Percentiles rank a stretch among this genome's conserved stretches.
Conservation (phyloP, 2,888 invertebrate genomes). For the Drosophila atroscutellata region DNA sequence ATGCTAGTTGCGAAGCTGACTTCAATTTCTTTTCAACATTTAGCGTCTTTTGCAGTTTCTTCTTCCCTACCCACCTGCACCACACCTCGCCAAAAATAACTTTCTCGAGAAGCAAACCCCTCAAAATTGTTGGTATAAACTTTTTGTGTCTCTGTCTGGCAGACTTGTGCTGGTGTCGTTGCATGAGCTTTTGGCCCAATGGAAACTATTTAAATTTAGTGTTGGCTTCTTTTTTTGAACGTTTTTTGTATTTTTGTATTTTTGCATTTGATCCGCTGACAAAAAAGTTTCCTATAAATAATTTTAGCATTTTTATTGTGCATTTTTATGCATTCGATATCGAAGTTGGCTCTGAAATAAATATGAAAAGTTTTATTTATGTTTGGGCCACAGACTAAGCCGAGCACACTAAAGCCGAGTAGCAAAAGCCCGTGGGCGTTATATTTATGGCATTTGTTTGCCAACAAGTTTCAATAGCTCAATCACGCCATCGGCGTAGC, state of each 20-base stretch:
- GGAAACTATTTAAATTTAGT: slow-evolving; percentile 76
- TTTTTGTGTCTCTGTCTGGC: slow-evolving; percentile 26
- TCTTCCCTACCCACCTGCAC: slow-evolving; percentile 34
- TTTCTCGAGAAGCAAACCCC: slow-evolving; percentile 20
- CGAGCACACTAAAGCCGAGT: slow-evolving; percentile 4
- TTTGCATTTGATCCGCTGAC: slow-evolving; percentile 48
- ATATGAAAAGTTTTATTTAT: slow-evolving; percentile 81
- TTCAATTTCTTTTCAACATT: slow-evolving; percentile 64
- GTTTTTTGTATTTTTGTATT: slow-evolving; percentile 23
- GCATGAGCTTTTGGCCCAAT: slow-evolving; percentile 44
- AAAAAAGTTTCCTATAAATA: slow-evolving; percentile 74
- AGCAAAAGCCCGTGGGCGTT: slow-evolving; percentile 55
- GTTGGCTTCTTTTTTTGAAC: slow-evolving; percentile 32
- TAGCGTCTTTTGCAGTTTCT: slow-evolving; percentile 9
- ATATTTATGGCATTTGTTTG: slow-evolving; percentile 81
- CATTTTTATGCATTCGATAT: slow-evolving; percentile 79
- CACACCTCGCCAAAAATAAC: slow-evolving; percentile 27
- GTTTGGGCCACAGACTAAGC: slow-evolving; percentile 51
- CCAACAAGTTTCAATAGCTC: slow-evolving; percentile 80
- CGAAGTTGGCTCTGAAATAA: slow-evolving; percentile 77
- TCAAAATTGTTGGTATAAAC: slow-evolving; percentile 24
- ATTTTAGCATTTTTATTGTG: slow-evolving; percentile 81
- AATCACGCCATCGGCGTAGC: slow-evolving; percentile 65
- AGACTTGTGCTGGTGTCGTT: slow-evolving; percentile 25
- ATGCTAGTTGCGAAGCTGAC: slow-evolving; percentile 40